These are phyloP conservation scores for Paguma larvata DNA, from an alignment of 2,797 vertebrate species.

Conservation along the genomic window DNA sequence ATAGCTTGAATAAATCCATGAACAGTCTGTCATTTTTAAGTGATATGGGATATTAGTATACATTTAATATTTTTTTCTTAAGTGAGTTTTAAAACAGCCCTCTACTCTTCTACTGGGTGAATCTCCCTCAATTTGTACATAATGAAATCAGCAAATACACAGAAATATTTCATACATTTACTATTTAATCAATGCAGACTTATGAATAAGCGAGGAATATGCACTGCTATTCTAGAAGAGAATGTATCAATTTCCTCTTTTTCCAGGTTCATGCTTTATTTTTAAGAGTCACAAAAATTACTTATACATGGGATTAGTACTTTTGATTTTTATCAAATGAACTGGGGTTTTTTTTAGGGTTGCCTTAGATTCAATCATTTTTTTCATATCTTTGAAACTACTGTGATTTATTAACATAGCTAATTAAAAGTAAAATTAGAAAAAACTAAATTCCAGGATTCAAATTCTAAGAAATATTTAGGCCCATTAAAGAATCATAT, in stretches of 20 bases:
- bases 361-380: not conserved
- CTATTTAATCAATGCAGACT: not conserved
- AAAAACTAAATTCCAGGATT: no score
- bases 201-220: conserved; percentile 17
- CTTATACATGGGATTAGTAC: not conserved
- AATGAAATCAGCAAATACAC: conserved; percentile 27
- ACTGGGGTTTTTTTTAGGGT: not conserved
- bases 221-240: not conserved
- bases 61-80: not conserved
- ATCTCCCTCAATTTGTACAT: not conserved
- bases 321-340: conserved; percentile 46
- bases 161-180: conserved; percentile 18
- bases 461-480: not conserved
- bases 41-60: not conserved
- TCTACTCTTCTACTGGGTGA: not conserved
- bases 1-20: not conserved
- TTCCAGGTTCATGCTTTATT: conserved; percentile 8
- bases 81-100: not conserved
- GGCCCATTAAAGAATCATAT: not conserved
- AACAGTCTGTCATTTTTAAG: not conserved
- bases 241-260: conserved; percentile 10
- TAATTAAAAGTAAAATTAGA: conserved; percentile 23
- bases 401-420: not conserved
- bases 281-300: conserved; percentile 4
- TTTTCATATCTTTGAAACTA: not conserved